A percentile compares a stretch with the other conserved stretches of the same genome.
phyloP scores from a whole-genome alignment of 53 echinoderm and acorn worm species.

The Echinometra lucunter region DNA sequence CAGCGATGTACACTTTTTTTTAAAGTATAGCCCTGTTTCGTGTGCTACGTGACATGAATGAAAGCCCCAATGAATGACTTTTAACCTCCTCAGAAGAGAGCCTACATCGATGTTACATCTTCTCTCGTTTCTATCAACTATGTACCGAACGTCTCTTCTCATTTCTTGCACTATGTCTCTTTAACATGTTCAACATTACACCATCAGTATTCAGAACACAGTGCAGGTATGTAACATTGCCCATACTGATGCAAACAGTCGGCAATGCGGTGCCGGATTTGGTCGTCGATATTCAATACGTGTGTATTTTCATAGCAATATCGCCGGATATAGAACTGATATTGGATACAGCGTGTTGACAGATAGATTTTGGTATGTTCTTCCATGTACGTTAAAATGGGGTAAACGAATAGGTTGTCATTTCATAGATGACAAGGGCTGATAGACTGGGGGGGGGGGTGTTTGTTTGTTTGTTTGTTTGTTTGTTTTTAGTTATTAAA shows the following conservation, averaged over 20 bases:
- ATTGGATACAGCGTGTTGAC: conserved; percentile 18
- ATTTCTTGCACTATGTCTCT: not conserved
- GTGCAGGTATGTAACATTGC: not conserved
- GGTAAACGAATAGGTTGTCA: not conserved
- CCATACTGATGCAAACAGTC: not conserved
- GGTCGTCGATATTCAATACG: not conserved
- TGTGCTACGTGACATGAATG: conserved; percentile 28
- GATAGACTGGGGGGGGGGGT: no score
- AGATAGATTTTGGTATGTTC: conserved; percentile 9
- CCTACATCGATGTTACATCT: not conserved
- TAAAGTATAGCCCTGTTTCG: not conserved
- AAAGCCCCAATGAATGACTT: conserved; percentile 12
- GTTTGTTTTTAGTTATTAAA: not conserved
- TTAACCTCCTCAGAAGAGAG: not conserved
- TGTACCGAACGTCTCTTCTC: not conserved
- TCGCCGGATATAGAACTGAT: conserved; percentile 40
- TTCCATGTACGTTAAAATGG: not conserved
- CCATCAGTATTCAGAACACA: not conserved
- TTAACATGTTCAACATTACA: not conserved
- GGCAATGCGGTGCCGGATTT: not conserved
- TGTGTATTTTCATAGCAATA: conserved; percentile 32
- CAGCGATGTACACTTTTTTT: not conserved
- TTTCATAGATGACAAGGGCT: not conserved
- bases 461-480: no score
- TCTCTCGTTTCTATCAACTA: conserved; percentile 15